phyloP scores from a whole-genome alignment of 2,797 vertebrate genomes.

The Anolis apletophallus region DNA sequence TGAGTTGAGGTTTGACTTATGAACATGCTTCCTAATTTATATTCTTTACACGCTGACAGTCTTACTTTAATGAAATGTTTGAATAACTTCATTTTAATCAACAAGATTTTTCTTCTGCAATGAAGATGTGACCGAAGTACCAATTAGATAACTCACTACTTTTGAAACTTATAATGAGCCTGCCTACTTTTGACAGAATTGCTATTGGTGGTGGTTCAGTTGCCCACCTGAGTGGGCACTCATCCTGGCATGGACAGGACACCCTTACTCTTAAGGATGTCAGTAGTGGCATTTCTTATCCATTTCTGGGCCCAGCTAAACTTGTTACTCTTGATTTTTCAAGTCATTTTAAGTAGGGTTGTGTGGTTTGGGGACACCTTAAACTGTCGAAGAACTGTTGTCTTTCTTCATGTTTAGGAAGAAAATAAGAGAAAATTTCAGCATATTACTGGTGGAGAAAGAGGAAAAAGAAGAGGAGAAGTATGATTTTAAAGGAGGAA shows the following conservation, averaged over 20 bases:
- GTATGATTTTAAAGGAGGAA: no score
- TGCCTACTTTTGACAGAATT: background rate
- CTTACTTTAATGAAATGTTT: slow-evolving; percentile 31
- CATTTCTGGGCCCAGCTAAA: no score
- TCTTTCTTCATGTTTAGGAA: no score
- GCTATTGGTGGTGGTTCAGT: background rate
- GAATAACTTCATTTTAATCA: slow-evolving; percentile 35
- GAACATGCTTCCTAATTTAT: slow-evolving; percentile 15
- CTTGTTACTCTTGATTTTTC: no score
- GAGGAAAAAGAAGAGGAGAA: no score
- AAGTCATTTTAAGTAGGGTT: no score
- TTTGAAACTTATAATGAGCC: background rate
- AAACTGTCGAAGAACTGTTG: no score
- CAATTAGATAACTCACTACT: slow-evolving; percentile 5
- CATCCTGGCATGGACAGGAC: background rate
- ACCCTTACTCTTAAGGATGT: background rate
- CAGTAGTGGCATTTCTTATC: background rate
- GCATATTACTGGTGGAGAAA: no score
- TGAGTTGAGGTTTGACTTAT: slow-evolving; percentile 18
- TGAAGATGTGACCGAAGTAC: slow-evolving; percentile 16
- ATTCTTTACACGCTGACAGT: slow-evolving; percentile 23
- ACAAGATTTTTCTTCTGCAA: slow-evolving; percentile 10
- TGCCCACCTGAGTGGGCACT: background rate
- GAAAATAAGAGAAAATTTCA: no score
- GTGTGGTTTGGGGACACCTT: no score